Percentiles rank a stretch among this genome's conserved stretches.
phyloP scores from a whole-genome alignment of 2,888 invertebrate genomes.

The Lymantria monacha region DNA sequence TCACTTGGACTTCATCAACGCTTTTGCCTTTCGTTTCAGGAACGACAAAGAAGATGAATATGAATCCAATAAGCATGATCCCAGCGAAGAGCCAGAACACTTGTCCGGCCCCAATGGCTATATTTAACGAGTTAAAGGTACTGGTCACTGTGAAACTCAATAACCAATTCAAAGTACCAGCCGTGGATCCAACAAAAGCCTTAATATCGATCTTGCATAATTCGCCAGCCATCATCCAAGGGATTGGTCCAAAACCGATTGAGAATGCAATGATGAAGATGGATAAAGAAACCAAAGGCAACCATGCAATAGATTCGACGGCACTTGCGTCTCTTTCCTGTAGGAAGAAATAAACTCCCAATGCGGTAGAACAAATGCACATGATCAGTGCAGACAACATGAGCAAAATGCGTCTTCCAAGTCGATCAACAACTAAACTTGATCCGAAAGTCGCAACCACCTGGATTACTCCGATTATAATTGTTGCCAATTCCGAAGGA shows the following conservation, averaged over 20 bases:
- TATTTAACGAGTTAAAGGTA: constrained; percentile 84
- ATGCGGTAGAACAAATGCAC: constrained; percentile 85
- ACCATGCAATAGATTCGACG: constrained; percentile 82
- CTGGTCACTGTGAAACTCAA: constrained; percentile 91
- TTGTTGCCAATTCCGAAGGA: constrained; percentile 84
- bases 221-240: constrained; percentile 92
- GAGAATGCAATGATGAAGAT: constrained; percentile 91
- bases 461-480: constrained; percentile 93
- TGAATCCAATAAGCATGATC: constrained; percentile 84
- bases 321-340: constrained; percentile 52
- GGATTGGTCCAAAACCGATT: constrained; percentile 93
- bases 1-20: constrained; percentile 84
- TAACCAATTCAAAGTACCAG: constrained; percentile 91
- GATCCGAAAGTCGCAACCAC: constrained; percentile 88
- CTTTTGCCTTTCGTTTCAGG: constrained; percentile 88
- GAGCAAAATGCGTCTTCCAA: constrained; percentile 90
- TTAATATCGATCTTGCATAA: constrained; percentile 91
- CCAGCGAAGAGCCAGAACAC: constrained; percentile 90
- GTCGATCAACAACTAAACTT: constrained; percentile 89
- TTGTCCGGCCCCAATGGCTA: constrained; percentile 80
- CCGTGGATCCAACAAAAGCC: constrained; percentile 88
- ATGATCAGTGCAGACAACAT: constrained; percentile 87
- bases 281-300: constrained; percentile 88
- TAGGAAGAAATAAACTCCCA: constrained; percentile 87
- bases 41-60: constrained; percentile 86